Evolutionary conservation across 2,888 invertebrate species (phyloP), one percentile per base, ranked within the genome.

Genomic region (Spicauda simplicius): DNA sequence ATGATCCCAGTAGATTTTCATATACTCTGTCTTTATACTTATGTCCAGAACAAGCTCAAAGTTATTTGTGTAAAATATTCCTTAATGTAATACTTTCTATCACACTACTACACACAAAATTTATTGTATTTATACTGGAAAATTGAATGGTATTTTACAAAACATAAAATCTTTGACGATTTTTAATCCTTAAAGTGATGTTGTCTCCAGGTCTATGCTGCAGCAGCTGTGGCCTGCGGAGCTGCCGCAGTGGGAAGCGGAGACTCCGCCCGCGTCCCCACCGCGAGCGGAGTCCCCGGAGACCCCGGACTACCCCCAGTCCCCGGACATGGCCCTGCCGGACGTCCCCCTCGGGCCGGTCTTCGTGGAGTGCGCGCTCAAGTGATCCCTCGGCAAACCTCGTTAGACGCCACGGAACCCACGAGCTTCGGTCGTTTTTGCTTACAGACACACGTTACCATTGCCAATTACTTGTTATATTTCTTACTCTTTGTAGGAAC

Each of bases 191-290:
- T 5, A 25, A 25, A 4, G 5, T 4, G 2, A 41, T 41, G 14
- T 14, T 14, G 14, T 41, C 41, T 58, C 0, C 79, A 95, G 95
- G 94, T 81, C 89, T 65, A 77, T 94, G 58, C 83, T 96, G 73
- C 95, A 95, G 79, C 94, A 95, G 71, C 83, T 94, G 70, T 85
- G 94, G 77, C 95, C 95, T 14, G 82, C 95, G 67, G 93, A 94
- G 7, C 94, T 95, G 74, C 91, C 94, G 2, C 94, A 95, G 78
- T 87, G 89, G 80, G 73, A 78, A 60, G 69, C 77, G 18, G 82
- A 79, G 64, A 74, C 71, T 0, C 76, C 75, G 57, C 61, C 77
- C 71, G 68, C 76, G 7, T 75, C 67, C 59, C 73, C 69, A 59
- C 73, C 65, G 72, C 68, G 48, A 20, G 8, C 58, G 41, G 45